Evolutionary conservation across 2,113 vertebrate genomes (phyloP).

Genomic region (Dendrocopos noguchii): DNA sequence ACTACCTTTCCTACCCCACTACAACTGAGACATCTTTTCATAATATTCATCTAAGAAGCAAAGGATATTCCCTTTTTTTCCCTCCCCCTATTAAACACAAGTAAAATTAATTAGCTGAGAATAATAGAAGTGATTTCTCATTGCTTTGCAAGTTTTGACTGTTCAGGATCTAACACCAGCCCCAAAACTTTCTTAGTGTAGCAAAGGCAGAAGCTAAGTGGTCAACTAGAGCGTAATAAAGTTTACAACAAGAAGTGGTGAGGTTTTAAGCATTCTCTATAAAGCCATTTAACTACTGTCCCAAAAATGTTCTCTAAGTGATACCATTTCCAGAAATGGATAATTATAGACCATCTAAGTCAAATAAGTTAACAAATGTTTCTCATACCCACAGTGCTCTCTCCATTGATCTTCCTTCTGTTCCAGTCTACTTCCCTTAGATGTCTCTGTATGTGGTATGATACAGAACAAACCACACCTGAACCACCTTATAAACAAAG

Average conservation of each 20-base stretch:
- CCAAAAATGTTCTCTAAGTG: neutral
- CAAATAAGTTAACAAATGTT: conserved; percentile 4
- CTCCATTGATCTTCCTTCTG: conserved; percentile 12
- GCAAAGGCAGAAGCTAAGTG: neutral
- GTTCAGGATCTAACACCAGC: neutral
- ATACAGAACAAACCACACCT: neutral
- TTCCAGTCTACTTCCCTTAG: conserved; percentile 1
- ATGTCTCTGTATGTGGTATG: neutral
- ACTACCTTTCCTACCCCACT: neutral
- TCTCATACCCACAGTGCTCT: neutral
- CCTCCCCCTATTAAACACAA: neutral
- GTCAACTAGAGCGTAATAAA: neutral
- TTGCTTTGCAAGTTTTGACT: neutral
- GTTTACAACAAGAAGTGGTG: neutral
- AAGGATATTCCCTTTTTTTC: conserved; percentile 1
- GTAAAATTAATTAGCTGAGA: neutral
- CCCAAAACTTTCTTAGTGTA: neutral
- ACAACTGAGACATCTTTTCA: neutral
- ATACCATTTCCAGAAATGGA: neutral
- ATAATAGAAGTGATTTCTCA: neutral
- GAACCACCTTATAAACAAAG: neutral
- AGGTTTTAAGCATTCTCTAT: neutral
- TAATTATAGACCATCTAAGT: neutral
- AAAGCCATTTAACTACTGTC: neutral
- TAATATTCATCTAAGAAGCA: neutral